Evolutionary conservation across 2,888 invertebrate genomes (phyloP).

Genomic region (Mythimna vitellina): DNA sequence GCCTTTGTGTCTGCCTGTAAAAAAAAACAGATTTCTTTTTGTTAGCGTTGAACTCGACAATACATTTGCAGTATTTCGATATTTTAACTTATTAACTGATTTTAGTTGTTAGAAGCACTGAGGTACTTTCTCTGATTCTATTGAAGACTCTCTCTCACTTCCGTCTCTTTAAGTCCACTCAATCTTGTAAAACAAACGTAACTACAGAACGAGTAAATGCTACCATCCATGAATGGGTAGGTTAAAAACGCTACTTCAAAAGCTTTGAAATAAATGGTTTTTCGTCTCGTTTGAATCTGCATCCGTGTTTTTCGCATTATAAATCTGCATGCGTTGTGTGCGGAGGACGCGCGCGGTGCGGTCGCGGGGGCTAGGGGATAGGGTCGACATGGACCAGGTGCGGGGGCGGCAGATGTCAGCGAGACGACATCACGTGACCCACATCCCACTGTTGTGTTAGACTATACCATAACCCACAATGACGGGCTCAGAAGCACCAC

Average conservation of each 20-base stretch:
- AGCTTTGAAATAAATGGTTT: neutral
- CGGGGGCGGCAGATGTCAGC: conserved; percentile 86
- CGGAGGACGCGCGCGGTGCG: conserved; percentile 28
- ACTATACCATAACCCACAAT: neutral
- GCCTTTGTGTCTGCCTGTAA: conserved; percentile 37
- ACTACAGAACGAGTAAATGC: too few relatives aligned
- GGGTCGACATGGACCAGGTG: conserved; percentile 75
- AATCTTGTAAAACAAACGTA: neutral
- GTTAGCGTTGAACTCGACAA: conserved; percentile 26
- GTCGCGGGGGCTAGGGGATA: conserved; percentile 40
- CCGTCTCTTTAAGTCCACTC: neutral
- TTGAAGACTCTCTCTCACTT: neutral
- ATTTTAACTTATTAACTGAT: conserved; percentile 24
- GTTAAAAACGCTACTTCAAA: neutral
- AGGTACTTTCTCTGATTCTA: conserved; percentile 40
- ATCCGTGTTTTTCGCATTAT: conserved; percentile 50
- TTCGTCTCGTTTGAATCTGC: conserved; percentile 12
- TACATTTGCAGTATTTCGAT: conserved; percentile 52
- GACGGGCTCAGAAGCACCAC: conserved; percentile 6
- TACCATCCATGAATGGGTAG: neutral
- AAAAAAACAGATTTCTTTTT: conserved; percentile 49
- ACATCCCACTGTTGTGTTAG: conserved; percentile 70
- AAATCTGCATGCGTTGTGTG: conserved; percentile 82
- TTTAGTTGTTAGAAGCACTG: neutral
- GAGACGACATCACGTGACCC: conserved; percentile 72